A percentile compares a stretch with the other conserved stretches of the same genome.
Evolutionary conservation across 2,113 vertebrate species (phyloP).

Genomic region (Aspiorhynchus laticeps): DNA sequence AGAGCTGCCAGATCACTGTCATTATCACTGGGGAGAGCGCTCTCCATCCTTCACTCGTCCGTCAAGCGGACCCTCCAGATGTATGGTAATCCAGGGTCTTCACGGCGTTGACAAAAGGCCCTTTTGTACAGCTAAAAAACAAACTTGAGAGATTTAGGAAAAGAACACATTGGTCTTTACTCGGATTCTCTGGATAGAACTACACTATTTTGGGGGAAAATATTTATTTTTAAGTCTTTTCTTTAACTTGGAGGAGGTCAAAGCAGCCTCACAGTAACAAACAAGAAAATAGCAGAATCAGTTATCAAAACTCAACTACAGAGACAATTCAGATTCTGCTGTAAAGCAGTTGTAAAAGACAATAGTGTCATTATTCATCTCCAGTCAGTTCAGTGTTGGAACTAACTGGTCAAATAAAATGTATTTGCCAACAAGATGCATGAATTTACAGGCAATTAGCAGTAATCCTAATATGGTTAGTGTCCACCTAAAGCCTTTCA

Average conservation of each 20-base stretch:
- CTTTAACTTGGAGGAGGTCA: not conserved
- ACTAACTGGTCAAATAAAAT: not conserved
- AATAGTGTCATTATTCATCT: not conserved
- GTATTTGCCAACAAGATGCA: not conserved
- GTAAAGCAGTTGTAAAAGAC: not conserved
- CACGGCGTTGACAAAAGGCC: slow-evolving; percentile 18
- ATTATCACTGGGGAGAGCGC: slow-evolving; percentile 47
- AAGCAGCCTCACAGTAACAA: no score
- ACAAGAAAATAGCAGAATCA: no score
- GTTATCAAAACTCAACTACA: no score
- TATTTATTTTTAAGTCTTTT: not conserved
- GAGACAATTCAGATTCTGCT: no score
- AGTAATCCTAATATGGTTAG: not conserved
- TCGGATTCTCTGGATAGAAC: not conserved
- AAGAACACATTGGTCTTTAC: not conserved
- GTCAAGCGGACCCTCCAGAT: slow-evolving; percentile 45
- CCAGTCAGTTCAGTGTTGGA: no score
- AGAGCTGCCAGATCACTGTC: slow-evolving; percentile 50
- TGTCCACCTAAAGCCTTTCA: not conserved
- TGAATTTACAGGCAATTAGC: not conserved
- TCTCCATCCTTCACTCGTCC: slow-evolving; percentile 47
- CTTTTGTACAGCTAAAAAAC: slow-evolving; percentile 29
- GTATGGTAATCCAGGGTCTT: slow-evolving; percentile 25
- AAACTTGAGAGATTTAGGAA: slow-evolving; percentile 23
- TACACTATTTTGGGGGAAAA: not conserved